Conservation (phyloP, 2,797 vertebrate species). For the Xyrichtys novacula region DNA sequence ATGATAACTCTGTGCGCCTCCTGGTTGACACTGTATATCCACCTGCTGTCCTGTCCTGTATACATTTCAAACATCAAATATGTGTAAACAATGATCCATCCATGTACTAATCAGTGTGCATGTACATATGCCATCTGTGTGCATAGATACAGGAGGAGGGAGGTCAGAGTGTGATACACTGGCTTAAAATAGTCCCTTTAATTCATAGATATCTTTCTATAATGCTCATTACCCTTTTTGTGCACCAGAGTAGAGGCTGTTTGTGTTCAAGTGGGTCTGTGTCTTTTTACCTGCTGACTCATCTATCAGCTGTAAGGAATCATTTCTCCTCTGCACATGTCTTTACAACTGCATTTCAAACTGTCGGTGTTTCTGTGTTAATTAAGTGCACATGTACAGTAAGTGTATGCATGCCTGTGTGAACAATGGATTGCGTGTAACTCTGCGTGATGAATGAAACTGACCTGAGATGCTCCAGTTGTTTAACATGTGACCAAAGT, state of each 20-base stretch:
- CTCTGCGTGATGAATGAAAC: slow-evolving; percentile 64
- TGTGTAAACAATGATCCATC: slow-evolving; percentile 25
- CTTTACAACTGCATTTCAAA: slow-evolving; percentile 42
- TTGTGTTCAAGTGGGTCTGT: slow-evolving; percentile 35
- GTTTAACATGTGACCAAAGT: slow-evolving; percentile 86
- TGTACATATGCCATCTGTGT: slow-evolving; percentile 56
- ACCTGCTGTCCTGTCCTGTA: slow-evolving; percentile 30
- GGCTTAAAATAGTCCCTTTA: slow-evolving; percentile 68
- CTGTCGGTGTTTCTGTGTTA: slow-evolving; percentile 59
- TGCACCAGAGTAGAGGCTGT: slow-evolving; percentile 38
- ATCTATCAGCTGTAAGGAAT: slow-evolving; percentile 38
- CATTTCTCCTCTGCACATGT: slow-evolving; percentile 52
- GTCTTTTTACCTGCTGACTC: slow-evolving; percentile 38
- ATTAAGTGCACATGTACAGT: slow-evolving; percentile 59
- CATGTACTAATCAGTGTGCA: slow-evolving; percentile 41
- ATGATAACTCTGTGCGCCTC: slow-evolving; percentile 24
- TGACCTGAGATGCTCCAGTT: slow-evolving; percentile 63
- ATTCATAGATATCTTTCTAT: slow-evolving; percentile 52
- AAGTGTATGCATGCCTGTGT: slow-evolving; percentile 71
- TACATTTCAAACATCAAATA: slow-evolving; percentile 35
- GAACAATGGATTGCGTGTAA: slow-evolving; percentile 61
- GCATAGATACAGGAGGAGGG: slow-evolving; percentile 38
- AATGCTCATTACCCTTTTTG: slow-evolving; percentile 29
- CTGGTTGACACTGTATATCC: slow-evolving; percentile 41
- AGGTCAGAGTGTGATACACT: slow-evolving; percentile 53